Conservation (phyloP, 2,888 invertebrate species). For the Hermaeophaga mercurialis region DNA sequence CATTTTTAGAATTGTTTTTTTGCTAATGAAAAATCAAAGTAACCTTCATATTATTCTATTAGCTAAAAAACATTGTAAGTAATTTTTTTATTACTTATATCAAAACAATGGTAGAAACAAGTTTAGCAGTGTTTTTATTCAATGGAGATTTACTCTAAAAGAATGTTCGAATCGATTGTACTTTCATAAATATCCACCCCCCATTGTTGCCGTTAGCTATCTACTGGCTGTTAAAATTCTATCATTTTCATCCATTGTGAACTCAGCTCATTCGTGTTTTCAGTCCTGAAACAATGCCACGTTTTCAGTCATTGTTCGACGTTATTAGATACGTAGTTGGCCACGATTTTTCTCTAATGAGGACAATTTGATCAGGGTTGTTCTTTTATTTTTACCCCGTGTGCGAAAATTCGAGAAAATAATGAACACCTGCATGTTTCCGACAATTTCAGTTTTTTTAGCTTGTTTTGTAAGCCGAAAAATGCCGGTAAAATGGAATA, state of each 20-base stretch:
- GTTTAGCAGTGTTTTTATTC: too few relatives aligned
- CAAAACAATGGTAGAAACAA: too few relatives aligned
- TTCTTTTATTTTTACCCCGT: neutral
- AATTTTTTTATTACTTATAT: too few relatives aligned
- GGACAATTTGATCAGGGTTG: conserved; percentile 14
- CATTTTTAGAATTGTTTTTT: too few relatives aligned
- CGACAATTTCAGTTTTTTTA: too few relatives aligned
- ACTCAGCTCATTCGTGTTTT: conserved; percentile 14
- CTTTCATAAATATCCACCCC: neutral
- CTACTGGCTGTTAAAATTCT: conserved; percentile 22
- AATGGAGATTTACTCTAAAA: too few relatives aligned
- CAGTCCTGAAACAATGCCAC: conserved; percentile 18
- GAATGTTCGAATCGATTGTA: conserved; percentile 6
- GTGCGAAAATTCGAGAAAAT: conserved; percentile 5
- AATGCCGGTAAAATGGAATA: too few relatives aligned
- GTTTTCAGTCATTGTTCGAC: conserved; percentile 22
- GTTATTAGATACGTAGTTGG: conserved; percentile 14
- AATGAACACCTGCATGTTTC: conserved; percentile 6
- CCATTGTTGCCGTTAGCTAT: conserved; percentile 6
- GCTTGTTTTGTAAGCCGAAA: too few relatives aligned
- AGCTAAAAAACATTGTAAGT: too few relatives aligned
- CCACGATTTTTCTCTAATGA: conserved; percentile 20
- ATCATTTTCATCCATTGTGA: conserved; percentile 24
- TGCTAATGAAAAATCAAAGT: too few relatives aligned
- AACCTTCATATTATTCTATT: too few relatives aligned